Base-by-base conservation (phyloP, 2,888 invertebrate genomes). In the Mantis religiosa region DNA sequence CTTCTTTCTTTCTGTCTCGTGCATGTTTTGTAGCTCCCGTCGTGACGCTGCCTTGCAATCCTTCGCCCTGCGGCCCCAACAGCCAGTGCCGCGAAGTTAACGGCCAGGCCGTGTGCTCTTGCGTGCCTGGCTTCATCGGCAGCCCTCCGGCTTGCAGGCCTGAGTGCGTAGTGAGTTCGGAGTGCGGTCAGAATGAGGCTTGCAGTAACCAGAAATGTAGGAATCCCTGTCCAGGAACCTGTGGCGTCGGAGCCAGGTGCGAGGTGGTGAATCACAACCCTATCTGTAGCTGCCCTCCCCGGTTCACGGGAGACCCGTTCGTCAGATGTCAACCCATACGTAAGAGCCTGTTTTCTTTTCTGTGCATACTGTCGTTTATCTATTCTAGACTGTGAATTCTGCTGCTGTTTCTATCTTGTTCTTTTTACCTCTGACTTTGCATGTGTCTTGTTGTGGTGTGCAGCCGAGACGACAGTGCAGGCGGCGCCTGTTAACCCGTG, bases 271-370 rank as follows among this genome's bases (percentile, higher is more conserved):
- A 97, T 91, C 97, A 97, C 92, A 96, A 96, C 90, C 97, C 97
- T 0, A 95, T 97, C 91, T 97, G 97, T 92, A 95, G 95, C 88
- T 97, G 97, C 92, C 94, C 94, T 84, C 93, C 92, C 90, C 95
- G 95, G 83, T 96, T 95, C 91, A 96, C 96, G 91, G 97, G 97
- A 90, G 96, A 97, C 94, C 96, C 97, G 85, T 97, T 97, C 92
- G 94, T 95, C 91, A 94, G 95, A 90, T 97, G 97, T 92, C 93
- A 93, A 86, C 93, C 94, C 84, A 92, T 93, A 91, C 93, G 94
- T 94, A 93, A 92, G 92, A 90, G 91, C 87, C n/a, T 83, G 15
- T 14, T 54, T 88, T 82, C 4, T 30, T 9, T 85, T 30, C 84
- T 20, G 84, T 85, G 30, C 47, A 84, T 71, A n/a, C 34, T 41